Evolutionary conservation across 2,113 vertebrate species (phyloP).

Genomic region (Vimba vimba): DNA sequence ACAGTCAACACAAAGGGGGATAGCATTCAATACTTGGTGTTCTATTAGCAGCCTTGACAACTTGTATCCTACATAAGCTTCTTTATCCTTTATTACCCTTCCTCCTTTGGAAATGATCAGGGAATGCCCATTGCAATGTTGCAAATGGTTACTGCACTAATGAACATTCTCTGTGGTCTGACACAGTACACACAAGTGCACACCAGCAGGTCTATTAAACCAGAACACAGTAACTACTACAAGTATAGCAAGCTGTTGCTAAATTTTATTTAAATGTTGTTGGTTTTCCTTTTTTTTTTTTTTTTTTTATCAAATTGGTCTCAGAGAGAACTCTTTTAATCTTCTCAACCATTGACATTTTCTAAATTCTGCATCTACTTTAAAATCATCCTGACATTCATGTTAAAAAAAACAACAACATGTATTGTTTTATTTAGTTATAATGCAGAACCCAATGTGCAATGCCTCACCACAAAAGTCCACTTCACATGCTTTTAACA

Average conservation of each 20-base stretch:
- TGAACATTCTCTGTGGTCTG: not conserved
- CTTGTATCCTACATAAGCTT: conserved; percentile 21
- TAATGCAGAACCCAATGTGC: not conserved
- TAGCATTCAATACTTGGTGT: not conserved
- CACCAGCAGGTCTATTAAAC: not conserved
- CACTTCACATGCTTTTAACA: not conserved
- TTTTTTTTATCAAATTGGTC: not conserved
- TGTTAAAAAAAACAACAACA: not conserved
- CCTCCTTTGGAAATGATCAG: not conserved
- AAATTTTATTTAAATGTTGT: not conserved
- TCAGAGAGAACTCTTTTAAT: not conserved
- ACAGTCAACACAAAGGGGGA: conserved; percentile 16
- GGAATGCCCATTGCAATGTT: not conserved
- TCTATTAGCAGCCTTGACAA: conserved; percentile 21
- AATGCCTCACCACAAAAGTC: not conserved
- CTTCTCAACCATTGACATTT: not conserved
- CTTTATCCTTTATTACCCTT: conserved; percentile 25
- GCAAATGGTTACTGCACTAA: not conserved
- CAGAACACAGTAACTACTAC: not conserved
- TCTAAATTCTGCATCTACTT: not conserved
- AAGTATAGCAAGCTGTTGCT: not conserved
- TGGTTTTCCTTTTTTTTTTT: not conserved
- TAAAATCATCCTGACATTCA: not conserved
- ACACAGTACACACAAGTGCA: not conserved
- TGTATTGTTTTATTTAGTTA: not conserved